Percentiles rank a stretch among this genome's conserved stretches.
phyloP scores from a whole-genome alignment of 2,113 vertebrate species.

The Aspidoscelis tigris region DNA sequence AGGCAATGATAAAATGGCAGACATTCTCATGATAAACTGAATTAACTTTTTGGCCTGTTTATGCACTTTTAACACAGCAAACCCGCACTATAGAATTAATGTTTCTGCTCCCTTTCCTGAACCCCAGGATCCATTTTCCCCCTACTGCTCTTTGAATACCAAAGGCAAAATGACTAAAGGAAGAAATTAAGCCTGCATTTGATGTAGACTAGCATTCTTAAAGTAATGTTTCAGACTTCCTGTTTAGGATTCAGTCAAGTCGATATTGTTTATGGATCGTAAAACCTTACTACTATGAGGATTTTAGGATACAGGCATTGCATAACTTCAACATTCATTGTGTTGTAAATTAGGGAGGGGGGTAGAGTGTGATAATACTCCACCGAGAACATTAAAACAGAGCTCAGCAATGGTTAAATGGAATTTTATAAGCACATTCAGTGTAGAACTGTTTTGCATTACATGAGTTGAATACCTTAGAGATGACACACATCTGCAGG shows the following conservation, averaged over 20 bases:
- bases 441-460: conserved; percentile 90
- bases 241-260: conserved; percentile 75
- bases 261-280: conserved; percentile 80
- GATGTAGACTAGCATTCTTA: conserved; percentile 53
- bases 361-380: conserved; percentile 74
- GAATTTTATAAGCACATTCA: conserved; percentile 82
- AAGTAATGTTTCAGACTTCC: conserved; percentile 66
- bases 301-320: conserved; percentile 69
- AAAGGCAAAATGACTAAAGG: conserved; percentile 42
- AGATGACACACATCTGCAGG: conserved; percentile 93
- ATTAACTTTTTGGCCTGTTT: conserved; percentile 47
- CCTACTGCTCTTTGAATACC: conserved; percentile 25
- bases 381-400: conserved; percentile 75
- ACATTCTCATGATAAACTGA: conserved; percentile 26
- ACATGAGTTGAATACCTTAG: conserved; percentile 93
- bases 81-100: conserved; percentile 4
- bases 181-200: conserved; percentile 35
- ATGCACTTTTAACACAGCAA: conserved; percentile 35
- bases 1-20: conserved; percentile 21
- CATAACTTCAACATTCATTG: conserved; percentile 75
- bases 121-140: neutral
- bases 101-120: conserved; percentile 32
- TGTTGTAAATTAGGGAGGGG: conserved; percentile 74
- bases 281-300: conserved; percentile 78
- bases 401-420: conserved; percentile 83